Conservation (phyloP, 2,888 invertebrate species). For the Calameuta pallipes region DNA sequence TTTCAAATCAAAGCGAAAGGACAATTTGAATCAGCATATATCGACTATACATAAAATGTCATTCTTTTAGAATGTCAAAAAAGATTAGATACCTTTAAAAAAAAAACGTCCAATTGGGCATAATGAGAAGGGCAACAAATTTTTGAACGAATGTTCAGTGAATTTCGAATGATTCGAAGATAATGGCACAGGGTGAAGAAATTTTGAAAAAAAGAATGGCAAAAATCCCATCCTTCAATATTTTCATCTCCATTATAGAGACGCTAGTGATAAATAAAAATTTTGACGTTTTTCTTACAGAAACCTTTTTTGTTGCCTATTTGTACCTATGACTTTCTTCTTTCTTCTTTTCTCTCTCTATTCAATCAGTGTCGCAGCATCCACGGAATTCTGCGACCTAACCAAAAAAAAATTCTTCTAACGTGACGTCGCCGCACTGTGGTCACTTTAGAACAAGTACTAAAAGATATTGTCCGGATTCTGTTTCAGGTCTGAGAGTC, state of each 20-base stretch:
- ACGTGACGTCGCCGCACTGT: not conserved
- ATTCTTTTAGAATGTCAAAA: not conserved
- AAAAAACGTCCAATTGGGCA: not conserved
- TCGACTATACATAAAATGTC: constrained; percentile 4
- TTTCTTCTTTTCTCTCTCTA: not conserved
- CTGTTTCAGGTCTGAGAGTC: constrained; percentile 30
- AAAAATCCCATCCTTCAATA: not conserved
- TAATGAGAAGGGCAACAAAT: not conserved
- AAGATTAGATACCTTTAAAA: not conserved
- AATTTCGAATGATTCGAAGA: not conserved
- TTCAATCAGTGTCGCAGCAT: not conserved
- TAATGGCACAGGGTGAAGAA: too few relatives aligned
- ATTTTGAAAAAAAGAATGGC: not conserved
- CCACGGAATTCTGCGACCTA: not conserved
- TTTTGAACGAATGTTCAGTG: not conserved
- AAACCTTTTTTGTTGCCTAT: not conserved
- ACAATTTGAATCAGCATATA: constrained; percentile 22
- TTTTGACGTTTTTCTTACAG: not conserved
- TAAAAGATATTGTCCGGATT: constrained; percentile 31
- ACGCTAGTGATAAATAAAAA: not conserved
- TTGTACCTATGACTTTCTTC: not conserved
- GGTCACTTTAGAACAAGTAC: constrained; percentile 30
- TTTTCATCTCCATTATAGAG: not conserved
- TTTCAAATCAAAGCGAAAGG: constrained; percentile 23
- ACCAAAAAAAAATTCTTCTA: not conserved